Conservation (phyloP, 2,888 invertebrate genomes). For the Leptinotarsa tumamoca region DNA sequence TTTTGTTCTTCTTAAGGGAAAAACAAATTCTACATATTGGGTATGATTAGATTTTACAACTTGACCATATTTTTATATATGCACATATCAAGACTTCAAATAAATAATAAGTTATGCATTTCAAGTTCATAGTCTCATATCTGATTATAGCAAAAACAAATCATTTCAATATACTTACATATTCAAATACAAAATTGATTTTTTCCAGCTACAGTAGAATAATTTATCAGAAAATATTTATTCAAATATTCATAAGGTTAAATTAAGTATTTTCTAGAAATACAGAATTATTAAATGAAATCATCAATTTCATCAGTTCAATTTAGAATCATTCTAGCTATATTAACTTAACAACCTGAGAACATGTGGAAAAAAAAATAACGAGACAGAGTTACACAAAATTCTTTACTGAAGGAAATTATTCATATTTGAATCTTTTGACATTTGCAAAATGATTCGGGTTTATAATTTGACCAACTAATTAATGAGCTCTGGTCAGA, state of each 20-base stretch:
- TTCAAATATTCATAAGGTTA: constrained; percentile 25
- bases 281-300: constrained; percentile 44
- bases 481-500: no score
- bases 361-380: constrained; percentile 10
- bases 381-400: not conserved
- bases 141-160: not conserved
- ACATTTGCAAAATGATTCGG: no score
- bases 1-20: constrained; percentile 49
- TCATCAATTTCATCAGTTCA: constrained; percentile 19
- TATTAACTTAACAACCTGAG: not conserved
- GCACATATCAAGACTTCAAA: constrained; percentile 22
- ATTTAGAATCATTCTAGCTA: constrained; percentile 14
- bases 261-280: constrained; percentile 49
- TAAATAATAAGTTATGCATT: constrained; percentile 1
- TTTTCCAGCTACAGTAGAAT: constrained; percentile 7
- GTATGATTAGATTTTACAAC: constrained; percentile 30
- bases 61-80: constrained; percentile 24
- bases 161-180: constrained; percentile 10
- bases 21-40: constrained; percentile 47
- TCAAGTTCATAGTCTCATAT: not conserved
- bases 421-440: no score
- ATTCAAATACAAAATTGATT: constrained; percentile 14
- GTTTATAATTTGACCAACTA: no score
- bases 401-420: no score
- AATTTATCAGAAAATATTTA: constrained; percentile 15